Evolutionary conservation across 2,113 vertebrate genomes (phyloP).

Genomic region (Meriones unguiculatus): DNA sequence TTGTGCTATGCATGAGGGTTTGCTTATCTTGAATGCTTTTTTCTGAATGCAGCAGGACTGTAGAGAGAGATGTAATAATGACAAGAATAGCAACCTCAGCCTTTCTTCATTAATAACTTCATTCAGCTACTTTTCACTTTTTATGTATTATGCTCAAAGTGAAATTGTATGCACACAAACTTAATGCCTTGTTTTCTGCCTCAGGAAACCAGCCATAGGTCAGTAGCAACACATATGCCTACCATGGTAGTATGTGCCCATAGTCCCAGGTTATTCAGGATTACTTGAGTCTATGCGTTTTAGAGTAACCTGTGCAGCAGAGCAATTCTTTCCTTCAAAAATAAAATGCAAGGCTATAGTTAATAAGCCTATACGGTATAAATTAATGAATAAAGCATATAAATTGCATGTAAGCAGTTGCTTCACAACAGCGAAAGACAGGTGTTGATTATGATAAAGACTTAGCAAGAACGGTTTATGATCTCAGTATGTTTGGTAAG

Average conservation of each 20-base stretch:
- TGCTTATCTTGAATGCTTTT: neutral
- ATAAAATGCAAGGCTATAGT: neutral
- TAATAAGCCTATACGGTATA: neutral
- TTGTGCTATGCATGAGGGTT: neutral
- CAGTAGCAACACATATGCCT: neutral
- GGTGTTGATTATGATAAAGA: neutral
- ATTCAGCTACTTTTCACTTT: neutral
- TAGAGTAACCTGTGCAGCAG: neutral
- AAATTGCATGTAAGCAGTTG: neutral
- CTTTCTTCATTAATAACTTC: neutral
- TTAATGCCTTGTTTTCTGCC: neutral
- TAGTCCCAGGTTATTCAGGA: too few species aligned
- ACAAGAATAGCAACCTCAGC: neutral
- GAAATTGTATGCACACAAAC: neutral
- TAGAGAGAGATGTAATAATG: too few species aligned
- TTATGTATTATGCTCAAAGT: neutral
- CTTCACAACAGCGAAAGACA: neutral
- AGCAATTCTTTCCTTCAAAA: neutral
- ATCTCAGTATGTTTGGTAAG: neutral
- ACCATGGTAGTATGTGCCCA: too few species aligned
- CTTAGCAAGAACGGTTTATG: neutral
- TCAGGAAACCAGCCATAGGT: too few species aligned
- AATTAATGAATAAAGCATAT: neutral
- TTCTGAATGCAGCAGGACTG: neutral
- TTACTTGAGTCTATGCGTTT: neutral